These are phyloP conservation scores for Carterocephalus palaemon DNA, from an alignment of 2,888 invertebrate genomes.

Conservation along the genomic window DNA sequence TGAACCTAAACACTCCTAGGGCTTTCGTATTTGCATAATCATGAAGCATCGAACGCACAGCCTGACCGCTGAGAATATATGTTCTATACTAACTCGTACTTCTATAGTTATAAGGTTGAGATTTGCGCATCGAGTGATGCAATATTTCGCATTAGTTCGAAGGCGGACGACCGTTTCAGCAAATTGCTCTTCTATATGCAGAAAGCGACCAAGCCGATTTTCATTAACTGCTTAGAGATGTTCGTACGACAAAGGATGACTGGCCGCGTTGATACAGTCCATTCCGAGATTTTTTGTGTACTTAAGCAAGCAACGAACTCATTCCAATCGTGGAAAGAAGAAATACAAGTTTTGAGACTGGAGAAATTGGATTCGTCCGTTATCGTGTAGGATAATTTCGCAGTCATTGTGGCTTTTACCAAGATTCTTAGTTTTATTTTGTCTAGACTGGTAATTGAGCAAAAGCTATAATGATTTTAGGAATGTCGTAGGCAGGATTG, in stretches of 20 bases:
- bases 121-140: slow-evolving; percentile 38
- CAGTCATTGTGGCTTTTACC: too few relatives aligned
- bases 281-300: slow-evolving; percentile 10
- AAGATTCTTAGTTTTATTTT: too few relatives aligned
- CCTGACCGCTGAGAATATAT: slow-evolving; percentile 15
- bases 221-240: slow-evolving; percentile 60
- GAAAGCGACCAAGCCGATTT: slow-evolving; percentile 64
- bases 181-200: slow-evolving; percentile 72
- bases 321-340: slow-evolving; percentile 18
- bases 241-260: slow-evolving; percentile 47
- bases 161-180: slow-evolving; percentile 58
- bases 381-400: background rate
- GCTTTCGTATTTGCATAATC: slow-evolving; percentile 56
- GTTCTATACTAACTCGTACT: slow-evolving; percentile 10
- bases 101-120: slow-evolving; percentile 36
- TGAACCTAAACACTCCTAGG: slow-evolving; percentile 49
- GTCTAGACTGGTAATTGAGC: too few relatives aligned
- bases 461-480: too few relatives aligned
- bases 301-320: slow-evolving; percentile 5
- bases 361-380: background rate
- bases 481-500: too few relatives aligned
- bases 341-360: slow-evolving; percentile 10
- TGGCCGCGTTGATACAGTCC: slow-evolving; percentile 32
- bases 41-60: slow-evolving; percentile 47
- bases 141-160: slow-evolving; percentile 62